Evolutionary conservation across 2,888 invertebrate species (phyloP).

Genomic region (Gibbula magus): DNA sequence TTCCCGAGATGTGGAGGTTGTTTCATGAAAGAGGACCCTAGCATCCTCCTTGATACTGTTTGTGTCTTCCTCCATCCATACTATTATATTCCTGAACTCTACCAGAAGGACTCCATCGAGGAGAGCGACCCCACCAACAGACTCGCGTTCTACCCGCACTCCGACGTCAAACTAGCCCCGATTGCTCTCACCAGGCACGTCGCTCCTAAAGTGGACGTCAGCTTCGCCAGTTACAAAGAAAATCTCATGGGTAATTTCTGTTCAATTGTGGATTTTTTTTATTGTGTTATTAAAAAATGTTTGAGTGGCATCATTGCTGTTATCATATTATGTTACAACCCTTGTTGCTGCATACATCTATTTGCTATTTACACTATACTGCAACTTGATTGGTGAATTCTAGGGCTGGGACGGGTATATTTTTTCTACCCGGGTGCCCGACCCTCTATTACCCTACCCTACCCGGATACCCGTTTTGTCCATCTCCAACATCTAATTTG

Average conservation of each 20-base stretch:
- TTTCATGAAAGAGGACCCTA: too few species aligned
- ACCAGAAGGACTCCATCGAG: conserved; percentile 57
- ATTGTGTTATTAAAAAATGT: neutral
- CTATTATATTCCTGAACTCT: too few species aligned
- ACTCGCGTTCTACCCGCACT: conserved; percentile 60
- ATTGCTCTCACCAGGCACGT: conserved; percentile 48
- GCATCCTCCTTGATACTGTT: too few species aligned
- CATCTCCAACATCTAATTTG: too few species aligned
- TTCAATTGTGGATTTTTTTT: neutral
- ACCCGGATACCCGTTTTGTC: too few species aligned
- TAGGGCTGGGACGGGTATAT: too few species aligned
- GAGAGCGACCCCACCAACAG: conserved; percentile 49
- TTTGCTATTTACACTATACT: too few species aligned
- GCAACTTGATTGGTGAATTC: too few species aligned
- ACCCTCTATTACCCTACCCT: too few species aligned
- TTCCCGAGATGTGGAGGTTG: too few species aligned
- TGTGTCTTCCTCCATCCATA: too few species aligned
- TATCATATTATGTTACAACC: neutral
- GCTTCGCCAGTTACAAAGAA: conserved; percentile 55
- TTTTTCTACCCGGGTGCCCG: too few species aligned
- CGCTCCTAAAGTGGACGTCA: conserved; percentile 43
- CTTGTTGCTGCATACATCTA: neutral
- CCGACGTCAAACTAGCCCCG: conserved; percentile 52
- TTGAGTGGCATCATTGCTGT: neutral
- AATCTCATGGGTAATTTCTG: conserved; percentile 47